phyloP scores from a whole-genome alignment of 2,797 vertebrate genomes.

The Emydoidea blandingii region DNA sequence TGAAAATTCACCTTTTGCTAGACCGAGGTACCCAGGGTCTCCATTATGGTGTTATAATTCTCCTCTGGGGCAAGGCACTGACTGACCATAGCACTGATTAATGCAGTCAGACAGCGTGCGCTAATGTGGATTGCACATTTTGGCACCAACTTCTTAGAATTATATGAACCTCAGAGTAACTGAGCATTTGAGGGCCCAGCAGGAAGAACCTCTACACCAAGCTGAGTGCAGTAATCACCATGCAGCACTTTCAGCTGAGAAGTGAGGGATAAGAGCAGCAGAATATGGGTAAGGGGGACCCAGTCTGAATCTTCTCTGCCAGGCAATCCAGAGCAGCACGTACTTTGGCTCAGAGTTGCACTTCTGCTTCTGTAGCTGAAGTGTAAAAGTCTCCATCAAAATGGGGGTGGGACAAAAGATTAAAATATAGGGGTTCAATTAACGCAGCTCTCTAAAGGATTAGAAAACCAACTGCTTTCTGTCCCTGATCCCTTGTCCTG shows the following conservation, averaged over 20 bases:
- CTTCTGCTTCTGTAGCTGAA: neutral
- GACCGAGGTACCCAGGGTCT: neutral
- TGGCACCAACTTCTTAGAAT: neutral
- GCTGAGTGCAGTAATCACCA: neutral
- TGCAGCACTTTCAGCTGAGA: neutral
- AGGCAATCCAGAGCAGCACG: neutral
- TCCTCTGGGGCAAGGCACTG: neutral
- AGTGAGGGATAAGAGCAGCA: neutral
- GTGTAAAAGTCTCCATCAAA: neutral
- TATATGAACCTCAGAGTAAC: neutral
- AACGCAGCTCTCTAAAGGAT: neutral
- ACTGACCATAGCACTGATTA: neutral
- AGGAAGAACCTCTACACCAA: neutral
- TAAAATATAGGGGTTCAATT: neutral
- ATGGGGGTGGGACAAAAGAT: neutral
- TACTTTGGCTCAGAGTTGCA: neutral
- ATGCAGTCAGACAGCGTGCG: neutral
- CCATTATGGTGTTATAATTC: no score
- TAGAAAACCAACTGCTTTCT: neutral
- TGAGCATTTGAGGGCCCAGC: neutral
- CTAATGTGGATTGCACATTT: neutral
- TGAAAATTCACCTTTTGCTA: neutral
- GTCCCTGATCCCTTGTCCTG: neutral
- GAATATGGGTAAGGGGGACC: neutral
- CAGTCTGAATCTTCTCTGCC: neutral